Base-by-base conservation (phyloP, 2,113 vertebrate species). In the Strigops habroptila region DNA sequence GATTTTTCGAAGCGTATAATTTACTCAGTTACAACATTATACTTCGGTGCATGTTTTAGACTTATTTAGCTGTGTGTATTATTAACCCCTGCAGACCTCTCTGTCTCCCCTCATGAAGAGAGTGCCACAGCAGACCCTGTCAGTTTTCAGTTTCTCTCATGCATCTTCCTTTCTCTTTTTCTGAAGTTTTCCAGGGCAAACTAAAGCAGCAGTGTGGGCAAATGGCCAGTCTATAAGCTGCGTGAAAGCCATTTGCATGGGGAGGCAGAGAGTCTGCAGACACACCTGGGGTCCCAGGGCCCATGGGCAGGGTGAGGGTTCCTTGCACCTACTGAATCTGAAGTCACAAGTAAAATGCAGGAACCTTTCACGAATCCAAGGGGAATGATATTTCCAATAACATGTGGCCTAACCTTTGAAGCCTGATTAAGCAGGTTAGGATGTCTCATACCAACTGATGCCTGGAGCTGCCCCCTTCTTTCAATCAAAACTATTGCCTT, bases 1-100 rank as follows among this genome's bases (percentile, higher is more conserved):
- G 51, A 49, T 93, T 60, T 96, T 93, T 64, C 67, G 88, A 97
- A 96, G 78, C 39, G 8, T 93, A 30, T 86, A 83, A 97, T 97
- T 91, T 88, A 70, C 68, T 91, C 71, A 49, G 22, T 91, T 90
- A 64, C 31, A 94, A 64, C 13, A 83, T 94, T 93, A 92, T 62
- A 93, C 33, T 92, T 95, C 2, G 7, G 27, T 87, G 48, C 75
- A 65, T 64, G 43, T 46, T 82, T 90, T 64, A 85, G 49, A 48
- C 37, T 74, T 51, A 43, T 30, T 95, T 86, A 69, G 67, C 64
- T 90, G 57, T 33, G 22, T 70, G 24, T 80, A 71, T 85, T 96
- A 74, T 93, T 92, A 91, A 97, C 73, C 77, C 46, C 37, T 31
- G 51, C 39, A 39, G 62, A 79, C 24, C 13, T 59, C 55, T 77